Percentiles rank a stretch among this genome's conserved stretches.
phyloP scores from a whole-genome alignment of 1,140 invertebrate genomes.

The Eumaeus atala region DNA sequence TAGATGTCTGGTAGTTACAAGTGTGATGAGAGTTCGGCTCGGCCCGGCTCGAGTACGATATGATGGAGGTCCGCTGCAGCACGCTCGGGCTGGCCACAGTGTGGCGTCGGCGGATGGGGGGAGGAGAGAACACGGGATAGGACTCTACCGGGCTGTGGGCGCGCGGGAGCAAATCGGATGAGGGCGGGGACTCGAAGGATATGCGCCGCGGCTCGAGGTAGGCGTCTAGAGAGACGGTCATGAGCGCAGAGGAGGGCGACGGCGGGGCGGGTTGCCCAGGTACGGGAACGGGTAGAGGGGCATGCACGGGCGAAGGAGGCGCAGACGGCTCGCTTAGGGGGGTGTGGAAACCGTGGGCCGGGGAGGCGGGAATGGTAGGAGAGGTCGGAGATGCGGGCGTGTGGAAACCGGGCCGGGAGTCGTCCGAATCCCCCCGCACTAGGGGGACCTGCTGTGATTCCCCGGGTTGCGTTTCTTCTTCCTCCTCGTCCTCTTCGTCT shows the following conservation, averaged over 20 bases:
- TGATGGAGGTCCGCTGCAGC: slow-evolving; percentile 79
- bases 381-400: slow-evolving; percentile 66
- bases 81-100: slow-evolving; percentile 61
- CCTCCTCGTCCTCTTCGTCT: slow-evolving; percentile 38
- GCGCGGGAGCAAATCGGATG: slow-evolving; percentile 80
- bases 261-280: slow-evolving; percentile 76
- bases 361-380: slow-evolving; percentile 52
- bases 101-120: slow-evolving; percentile 75
- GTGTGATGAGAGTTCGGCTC: slow-evolving; percentile 84
- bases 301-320: slow-evolving; percentile 61
- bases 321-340: slow-evolving; percentile 77
- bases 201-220: slow-evolving; percentile 88
- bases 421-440: slow-evolving; percentile 57
- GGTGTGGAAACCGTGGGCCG: slow-evolving; percentile 80
- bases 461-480: slow-evolving; percentile 48
- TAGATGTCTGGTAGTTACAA: slow-evolving; percentile 77
- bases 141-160: slow-evolving; percentile 83
- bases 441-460: slow-evolving; percentile 58
- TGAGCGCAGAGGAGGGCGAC: slow-evolving; percentile 88
- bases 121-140: slow-evolving; percentile 89
- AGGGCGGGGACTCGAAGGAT: slow-evolving; percentile 84
- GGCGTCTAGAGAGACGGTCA: slow-evolving; percentile 87
- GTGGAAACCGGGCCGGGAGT: slow-evolving; percentile 60
- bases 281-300: slow-evolving; percentile 63
- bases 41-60: slow-evolving; percentile 81